Evolutionary conservation across 37 sponge, comb jelly and placozoan species (phyloP).

Genomic region (Cliona cf. orientalis): DNA sequence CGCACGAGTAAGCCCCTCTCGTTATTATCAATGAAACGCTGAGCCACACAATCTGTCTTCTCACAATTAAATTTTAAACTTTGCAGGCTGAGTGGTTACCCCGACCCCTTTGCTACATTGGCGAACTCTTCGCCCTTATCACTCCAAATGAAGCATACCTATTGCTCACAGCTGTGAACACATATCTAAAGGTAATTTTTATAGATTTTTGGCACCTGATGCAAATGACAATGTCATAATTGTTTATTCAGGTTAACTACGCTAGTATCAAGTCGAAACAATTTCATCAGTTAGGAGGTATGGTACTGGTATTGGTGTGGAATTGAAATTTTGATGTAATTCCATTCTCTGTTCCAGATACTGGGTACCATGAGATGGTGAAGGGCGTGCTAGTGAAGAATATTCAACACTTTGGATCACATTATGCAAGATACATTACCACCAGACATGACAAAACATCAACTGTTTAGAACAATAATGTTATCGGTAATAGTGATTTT

Average conservation of each 20-base stretch:
- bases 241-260: not conserved
- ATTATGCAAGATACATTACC: slow-evolving; percentile 19
- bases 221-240: not conserved
- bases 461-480: no score
- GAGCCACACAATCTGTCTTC: not conserved
- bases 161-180: slow-evolving; percentile 16
- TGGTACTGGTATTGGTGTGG: not conserved
- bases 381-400: slow-evolving; percentile 13
- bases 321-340: not conserved
- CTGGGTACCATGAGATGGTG: slow-evolving; percentile 12
- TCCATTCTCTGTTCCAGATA: not conserved
- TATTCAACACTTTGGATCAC: slow-evolving; percentile 20
- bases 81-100: slow-evolving; percentile 30
- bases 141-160: slow-evolving; percentile 19
- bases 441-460: not conserved
- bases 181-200: slow-evolving; percentile 23
- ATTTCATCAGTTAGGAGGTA: not conserved
- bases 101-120: slow-evolving; percentile 16
- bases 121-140: slow-evolving; percentile 28
- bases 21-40: no score
- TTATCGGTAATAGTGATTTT: no score
- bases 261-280: not conserved
- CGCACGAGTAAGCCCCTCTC: slow-evolving; percentile 23
- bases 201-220: not conserved
- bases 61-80: not conserved